A percentile compares a stretch with the other conserved stretches of the same genome.
Conservation (phyloP, 2,113 vertebrate genomes). For the Etia nguti region DNA sequence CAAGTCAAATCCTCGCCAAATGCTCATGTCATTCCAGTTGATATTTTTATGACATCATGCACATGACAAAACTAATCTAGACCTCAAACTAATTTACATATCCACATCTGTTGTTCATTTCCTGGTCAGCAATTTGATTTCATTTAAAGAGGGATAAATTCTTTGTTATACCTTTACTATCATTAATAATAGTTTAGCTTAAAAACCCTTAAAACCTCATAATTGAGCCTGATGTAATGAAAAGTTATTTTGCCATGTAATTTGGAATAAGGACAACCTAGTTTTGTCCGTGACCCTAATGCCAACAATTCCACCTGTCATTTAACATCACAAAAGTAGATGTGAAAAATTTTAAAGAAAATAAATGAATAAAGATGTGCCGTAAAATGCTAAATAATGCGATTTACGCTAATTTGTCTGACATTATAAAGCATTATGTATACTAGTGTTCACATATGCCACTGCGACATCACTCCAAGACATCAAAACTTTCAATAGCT, state of each 20-base stretch:
- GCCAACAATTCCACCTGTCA: too few relatives aligned
- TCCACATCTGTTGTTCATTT: background rate
- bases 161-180: background rate
- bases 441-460: background rate
- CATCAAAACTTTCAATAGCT: conserved; percentile 19
- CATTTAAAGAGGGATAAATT: background rate
- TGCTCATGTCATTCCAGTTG: background rate
- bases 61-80: background rate
- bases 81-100: background rate
- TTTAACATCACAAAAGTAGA: too few relatives aligned
- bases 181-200: background rate
- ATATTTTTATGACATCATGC: background rate
- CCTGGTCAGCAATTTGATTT: background rate
- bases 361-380: too few relatives aligned
- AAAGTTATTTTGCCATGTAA: too few relatives aligned
- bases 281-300: too few relatives aligned
- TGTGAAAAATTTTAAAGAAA: too few relatives aligned
- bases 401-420: background rate
- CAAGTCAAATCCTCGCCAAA: background rate
- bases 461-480: background rate
- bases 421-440: background rate
- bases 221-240: too few relatives aligned
- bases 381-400: background rate
- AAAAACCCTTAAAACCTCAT: background rate
- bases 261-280: too few relatives aligned